Base-by-base conservation (phyloP, 2,113 vertebrate genomes). In the western clawed frog (Xenopus tropicalis) region DNA sequence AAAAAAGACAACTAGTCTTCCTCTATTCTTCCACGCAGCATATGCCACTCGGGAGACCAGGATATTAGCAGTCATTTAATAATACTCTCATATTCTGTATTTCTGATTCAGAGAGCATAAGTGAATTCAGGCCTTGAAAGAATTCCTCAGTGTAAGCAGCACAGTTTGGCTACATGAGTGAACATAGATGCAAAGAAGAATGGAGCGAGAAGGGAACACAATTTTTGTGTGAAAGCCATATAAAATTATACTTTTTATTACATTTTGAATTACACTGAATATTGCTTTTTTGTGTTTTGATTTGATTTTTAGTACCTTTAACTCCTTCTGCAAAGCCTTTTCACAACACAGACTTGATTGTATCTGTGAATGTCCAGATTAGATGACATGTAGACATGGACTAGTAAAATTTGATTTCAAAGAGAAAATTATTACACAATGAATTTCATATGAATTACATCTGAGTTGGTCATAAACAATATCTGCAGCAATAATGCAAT, bases 41-140 rank as follows among this genome's bases (percentile, higher is more conserved):
- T 23, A 59, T 13, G 22, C 20, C 20, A 24, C 57, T 10, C 12
- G 22, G 57, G 57, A 59, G 22, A 24, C 20, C 57, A 23, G 14
- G 57, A 59, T 59, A 59, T 59, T 22, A 59, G 22, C 22, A 59
- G 57, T 23, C 57, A 59, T 59, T 23, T 59, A 59, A 14, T 59
- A 23, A 22, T 59, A 24, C 19, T 54, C 52, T 54, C 14, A 9
- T 54, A n/a, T 54, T 54, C 52, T 54, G 52, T 20, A 54, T 54
- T 54, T 17, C 19, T 54, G 19, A n/a, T 54, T 17, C 19, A 5
- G 16, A n/a, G 17, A 54, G 52, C 19, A 54, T 54, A 17, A 9
- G 52, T n/a, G 52, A n/a, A 54, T n/a, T 54, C 8, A 54, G 19
- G 52, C 52, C 52, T 54, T 54, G 52, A 54, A 54, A 10, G 52